Base-by-base conservation (phyloP, 2,113 vertebrate genomes). In the Hippocampus mohnikei region DNA sequence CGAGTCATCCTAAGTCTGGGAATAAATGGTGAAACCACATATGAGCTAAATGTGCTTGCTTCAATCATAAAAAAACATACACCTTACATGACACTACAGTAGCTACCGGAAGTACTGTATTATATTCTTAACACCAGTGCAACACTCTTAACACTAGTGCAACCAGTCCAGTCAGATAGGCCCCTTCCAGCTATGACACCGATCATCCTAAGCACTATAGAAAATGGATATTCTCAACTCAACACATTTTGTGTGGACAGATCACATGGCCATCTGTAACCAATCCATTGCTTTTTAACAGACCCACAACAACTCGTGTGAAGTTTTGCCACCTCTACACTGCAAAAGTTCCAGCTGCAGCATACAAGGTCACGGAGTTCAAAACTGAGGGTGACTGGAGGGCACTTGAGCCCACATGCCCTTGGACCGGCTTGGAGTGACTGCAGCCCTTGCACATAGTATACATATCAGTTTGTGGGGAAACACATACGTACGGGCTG, bases 401-500 rank as follows among this genome's bases (percentile, higher is more conserved):
- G 48, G 11, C 52, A 56, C 21, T 56, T 27, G 25, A 37, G 25
- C 16, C 63, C 41, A 25, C 7, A 8, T 6, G 63, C 12, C 42
- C 42, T 46, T 46, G 42, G 23, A 23, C 41, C n/a, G 1, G 48
- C 67, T 82, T 76, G 74, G 76, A 3, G 25, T 73, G 67, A 68
- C 73, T 52, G 23, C 74, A 27, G 52, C 50, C 33, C 21, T 33
- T 3, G 77, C 74, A 81, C 69, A 77, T 58, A 73, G 69, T 70
- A 59, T 67, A 70, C 71, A 76, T 71, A 70, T 66, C 50, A 75
- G 73, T 8, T 40, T 63, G 56, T 50, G 72, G 78, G 75, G 78
- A 86, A 86, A 83, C 75, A 78, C 78, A 72, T 65, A 70, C 3
- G 8, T 73, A 77, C 60, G 11, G 27, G 82, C 72, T 66, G 81